phyloP scores from a whole-genome alignment of 1,140 invertebrate genomes.

The Harlomillsia oculata region DNA sequence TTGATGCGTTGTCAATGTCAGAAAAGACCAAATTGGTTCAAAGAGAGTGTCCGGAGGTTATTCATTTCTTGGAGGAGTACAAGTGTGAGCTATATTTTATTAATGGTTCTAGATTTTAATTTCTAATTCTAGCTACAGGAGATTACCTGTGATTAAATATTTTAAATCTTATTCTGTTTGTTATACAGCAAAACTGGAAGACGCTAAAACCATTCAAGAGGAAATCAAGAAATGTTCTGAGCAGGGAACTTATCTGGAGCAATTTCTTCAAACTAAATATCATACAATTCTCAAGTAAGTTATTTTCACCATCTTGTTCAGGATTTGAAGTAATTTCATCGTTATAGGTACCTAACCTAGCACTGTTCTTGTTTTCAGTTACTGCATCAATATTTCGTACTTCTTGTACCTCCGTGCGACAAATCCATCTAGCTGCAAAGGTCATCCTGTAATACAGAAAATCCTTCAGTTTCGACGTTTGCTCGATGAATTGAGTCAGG shows the following conservation, averaged over 20 bases:
- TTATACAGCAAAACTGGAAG: conserved; percentile 47
- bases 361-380: conserved; percentile 45
- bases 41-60: conserved; percentile 75
- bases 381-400: conserved; percentile 74
- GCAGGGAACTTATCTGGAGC: conserved; percentile 47
- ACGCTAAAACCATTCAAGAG: conserved; percentile 52
- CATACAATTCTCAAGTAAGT: conserved; percentile 58
- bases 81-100: conserved; percentile 49
- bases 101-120: too few relatives aligned
- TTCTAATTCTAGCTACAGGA: too few relatives aligned
- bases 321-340: not conserved
- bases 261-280: conserved; percentile 61
- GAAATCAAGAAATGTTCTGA: conserved; percentile 53
- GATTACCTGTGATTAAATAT: not conserved
- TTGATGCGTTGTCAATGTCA: conserved; percentile 60
- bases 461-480: conserved; percentile 69
- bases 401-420: conserved; percentile 69
- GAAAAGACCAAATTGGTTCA: conserved; percentile 64
- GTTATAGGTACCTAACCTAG: not conserved
- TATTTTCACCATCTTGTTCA: not conserved
- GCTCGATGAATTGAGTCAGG: conserved; percentile 57
- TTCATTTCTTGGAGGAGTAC: conserved; percentile 63
- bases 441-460: conserved; percentile 75
- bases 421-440: conserved; percentile 42
- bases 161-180: conserved; percentile 19